Conservation (phyloP, 2,888 invertebrate species). For the Hirtodrosophila histrioides region DNA sequence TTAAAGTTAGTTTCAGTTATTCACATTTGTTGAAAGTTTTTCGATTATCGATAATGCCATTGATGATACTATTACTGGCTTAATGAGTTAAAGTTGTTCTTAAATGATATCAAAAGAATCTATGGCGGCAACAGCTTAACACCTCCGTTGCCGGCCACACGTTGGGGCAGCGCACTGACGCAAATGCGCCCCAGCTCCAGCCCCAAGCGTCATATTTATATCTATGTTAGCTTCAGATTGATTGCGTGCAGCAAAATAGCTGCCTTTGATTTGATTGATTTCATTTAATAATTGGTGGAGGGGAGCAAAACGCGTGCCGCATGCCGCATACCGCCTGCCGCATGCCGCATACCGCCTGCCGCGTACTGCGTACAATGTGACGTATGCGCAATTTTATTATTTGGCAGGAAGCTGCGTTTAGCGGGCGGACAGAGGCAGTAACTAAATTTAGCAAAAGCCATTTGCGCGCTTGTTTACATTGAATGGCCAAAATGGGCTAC, state of each 20-base stretch:
- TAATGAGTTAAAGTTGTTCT: too few species aligned
- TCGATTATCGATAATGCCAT: too few species aligned
- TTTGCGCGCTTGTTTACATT: constrained; percentile 47
- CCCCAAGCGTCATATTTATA: too few species aligned
- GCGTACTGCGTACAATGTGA: constrained; percentile 2
- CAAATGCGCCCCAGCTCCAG: constrained; percentile 14
- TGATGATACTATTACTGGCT: too few species aligned
- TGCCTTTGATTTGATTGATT: constrained; percentile 70
- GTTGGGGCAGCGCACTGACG: constrained; percentile 42
- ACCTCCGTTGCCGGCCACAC: constrained; percentile 37
- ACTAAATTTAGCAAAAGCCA: constrained; percentile 38
- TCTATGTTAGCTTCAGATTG: constrained; percentile 34
- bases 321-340: constrained; percentile 19
- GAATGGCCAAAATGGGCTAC: constrained; percentile 24
- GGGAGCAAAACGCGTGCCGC: constrained; percentile 9
- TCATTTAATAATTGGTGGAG: constrained; percentile 6
- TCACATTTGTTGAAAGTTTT: too few species aligned
- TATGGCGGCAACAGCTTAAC: too few species aligned
- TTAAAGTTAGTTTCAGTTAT: too few species aligned
- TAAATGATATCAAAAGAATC: too few species aligned
- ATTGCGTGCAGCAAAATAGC: constrained; percentile 71
- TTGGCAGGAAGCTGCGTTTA: constrained; percentile 47
- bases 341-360: neutral
- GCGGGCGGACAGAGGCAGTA: neutral
- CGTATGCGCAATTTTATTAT: constrained; percentile 39